phyloP scores from a whole-genome alignment of 2,888 invertebrate species.

The Heliconius sara region DNA sequence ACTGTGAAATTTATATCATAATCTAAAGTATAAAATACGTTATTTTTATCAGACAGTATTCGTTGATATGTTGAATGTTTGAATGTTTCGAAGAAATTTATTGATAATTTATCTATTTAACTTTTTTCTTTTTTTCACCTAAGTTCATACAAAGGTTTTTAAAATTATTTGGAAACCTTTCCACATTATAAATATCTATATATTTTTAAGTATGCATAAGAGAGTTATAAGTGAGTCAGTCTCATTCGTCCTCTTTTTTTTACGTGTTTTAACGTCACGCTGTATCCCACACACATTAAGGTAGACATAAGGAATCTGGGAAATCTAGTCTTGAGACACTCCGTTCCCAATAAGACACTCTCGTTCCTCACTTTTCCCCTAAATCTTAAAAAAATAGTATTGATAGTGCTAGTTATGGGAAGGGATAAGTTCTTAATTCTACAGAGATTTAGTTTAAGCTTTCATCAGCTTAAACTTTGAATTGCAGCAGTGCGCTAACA shows the following conservation, averaged over 20 bases:
- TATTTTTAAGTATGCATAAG: too few species aligned
- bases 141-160: too few species aligned
- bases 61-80: not conserved
- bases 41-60: not conserved
- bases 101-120: too few species aligned
- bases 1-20: too few species aligned
- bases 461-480: constrained; percentile 4
- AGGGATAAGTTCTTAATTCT: not conserved
- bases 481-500: constrained; percentile 1
- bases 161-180: too few species aligned
- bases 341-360: not conserved
- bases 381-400: too few species aligned
- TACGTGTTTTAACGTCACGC: not conserved
- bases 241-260: too few species aligned
- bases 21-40: not conserved
- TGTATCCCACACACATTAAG: not conserved
- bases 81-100: not conserved
- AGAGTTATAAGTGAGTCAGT: too few species aligned
- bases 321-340: not conserved
- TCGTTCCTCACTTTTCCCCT: too few species aligned
- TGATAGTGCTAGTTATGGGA: not conserved
- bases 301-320: not conserved
- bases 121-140: too few species aligned
- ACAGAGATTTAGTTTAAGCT: not conserved
- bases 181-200: too few species aligned